Conservation (phyloP, 2,888 invertebrate species). For the Protophormia terraenovae region DNA sequence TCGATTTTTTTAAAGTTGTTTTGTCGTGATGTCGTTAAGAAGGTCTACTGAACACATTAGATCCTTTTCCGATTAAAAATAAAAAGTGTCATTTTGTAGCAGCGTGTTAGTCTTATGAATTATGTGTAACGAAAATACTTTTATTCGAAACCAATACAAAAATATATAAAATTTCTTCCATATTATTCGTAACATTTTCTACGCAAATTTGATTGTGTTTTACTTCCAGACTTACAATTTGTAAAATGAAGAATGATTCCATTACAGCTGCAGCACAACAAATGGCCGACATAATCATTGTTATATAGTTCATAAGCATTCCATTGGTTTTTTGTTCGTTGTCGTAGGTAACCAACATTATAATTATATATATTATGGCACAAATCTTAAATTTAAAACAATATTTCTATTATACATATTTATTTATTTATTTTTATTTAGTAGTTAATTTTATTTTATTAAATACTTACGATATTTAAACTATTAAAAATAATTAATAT, state of each 20-base stretch:
- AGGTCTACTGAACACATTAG: no score
- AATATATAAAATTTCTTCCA: no score
- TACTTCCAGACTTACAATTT: slow-evolving; percentile 59
- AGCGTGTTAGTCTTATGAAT: no score
- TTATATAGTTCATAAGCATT: slow-evolving; percentile 47
- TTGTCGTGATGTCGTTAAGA: no score
- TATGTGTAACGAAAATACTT: no score
- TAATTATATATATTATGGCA: slow-evolving; percentile 46
- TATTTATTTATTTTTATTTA: not conserved
- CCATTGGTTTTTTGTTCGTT: not conserved
- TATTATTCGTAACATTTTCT: no score
- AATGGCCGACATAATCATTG: slow-evolving; percentile 49
- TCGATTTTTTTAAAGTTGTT: no score
- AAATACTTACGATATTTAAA: slow-evolving; percentile 64
- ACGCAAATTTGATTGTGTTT: no score
- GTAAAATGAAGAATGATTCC: slow-evolving; percentile 33
- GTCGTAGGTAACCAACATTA: slow-evolving; percentile 21
- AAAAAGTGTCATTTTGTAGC: no score
- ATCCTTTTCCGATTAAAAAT: no score
- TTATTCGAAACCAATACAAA: no score
- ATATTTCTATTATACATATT: not conserved
- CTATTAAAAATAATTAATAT: slow-evolving; percentile 56
- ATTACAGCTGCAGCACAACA: slow-evolving; percentile 57
- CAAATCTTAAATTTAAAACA: slow-evolving; percentile 7
- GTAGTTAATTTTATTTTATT: not conserved